Evolutionary conservation across 2,888 invertebrate genomes (phyloP), one percentile per base, ranked within the genome.

Genomic region (Mamestra brassicae): DNA sequence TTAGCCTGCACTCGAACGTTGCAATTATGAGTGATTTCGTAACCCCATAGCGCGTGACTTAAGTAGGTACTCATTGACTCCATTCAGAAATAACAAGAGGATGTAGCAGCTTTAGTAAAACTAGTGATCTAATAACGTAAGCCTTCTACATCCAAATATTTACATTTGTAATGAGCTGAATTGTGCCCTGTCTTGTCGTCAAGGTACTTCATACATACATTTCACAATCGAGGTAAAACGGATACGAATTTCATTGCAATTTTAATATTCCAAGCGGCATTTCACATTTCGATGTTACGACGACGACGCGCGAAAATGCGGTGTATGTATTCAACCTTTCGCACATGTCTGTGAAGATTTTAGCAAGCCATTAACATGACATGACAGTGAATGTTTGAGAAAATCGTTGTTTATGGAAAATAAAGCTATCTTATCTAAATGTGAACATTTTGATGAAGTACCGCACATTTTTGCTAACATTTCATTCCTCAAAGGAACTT

Each of bases 1-100:
- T 87, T 85, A 78, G 77, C 79, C 60, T 80, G 75, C 85, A 84
- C 76, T 85, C 83, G 81, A 76, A 78, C 81, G 71, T 76, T 73
- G 78, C 81, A 79, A 81, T 83, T 81, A 80, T 67, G 70, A 83
- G 73, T 78, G 78, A 74, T 82, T 83, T 84, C 55, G 63, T 84
- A 82, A 84, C 71, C 71, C 64, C 36, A 74, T 58, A 71, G 61
- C 63, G 70, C 63, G 64, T 77, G 64, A 81, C 71, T 69, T 52
- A 66, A 66, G 65, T 52, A 66, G 63, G 65, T 57, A 61, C 54
- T 74, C 34, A 67, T 63, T 83, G 76, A 76, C 60, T 84, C 52
- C 55, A 63, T 76, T 76, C 85, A 81, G 52, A 58, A 68, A 57
- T 61, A 71, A 65, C 61, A 45, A 58, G 60, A 57, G 36, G 58